Conservation (phyloP, 64 coral and sea anemone genomes). For the Montipora foliosa region DNA sequence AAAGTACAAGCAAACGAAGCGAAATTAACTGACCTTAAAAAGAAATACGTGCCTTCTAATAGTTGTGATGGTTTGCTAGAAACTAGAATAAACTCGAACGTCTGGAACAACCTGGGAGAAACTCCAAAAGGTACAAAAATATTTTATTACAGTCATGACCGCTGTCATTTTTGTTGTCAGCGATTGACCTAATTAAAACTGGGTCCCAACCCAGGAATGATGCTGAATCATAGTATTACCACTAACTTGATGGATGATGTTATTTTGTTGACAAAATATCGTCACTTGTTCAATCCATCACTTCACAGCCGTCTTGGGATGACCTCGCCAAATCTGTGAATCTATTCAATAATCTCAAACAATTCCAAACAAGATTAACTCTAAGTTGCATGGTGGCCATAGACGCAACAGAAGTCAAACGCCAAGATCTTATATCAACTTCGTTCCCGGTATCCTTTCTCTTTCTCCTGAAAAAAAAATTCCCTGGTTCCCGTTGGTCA, state of each 20-base stretch:
- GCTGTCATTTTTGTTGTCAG: not conserved
- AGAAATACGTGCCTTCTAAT: too few relatives aligned
- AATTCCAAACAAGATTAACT: not conserved
- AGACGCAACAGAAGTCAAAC: not conserved
- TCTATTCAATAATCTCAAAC: not conserved
- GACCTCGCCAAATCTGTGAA: constrained; percentile 4
- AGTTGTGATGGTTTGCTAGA: constrained; percentile 4
- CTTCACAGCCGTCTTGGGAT: not conserved
- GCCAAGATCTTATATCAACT: not conserved
- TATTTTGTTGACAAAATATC: not conserved
- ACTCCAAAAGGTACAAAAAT: not conserved
- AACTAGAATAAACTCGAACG: constrained; percentile 2
- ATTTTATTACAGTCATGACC: not conserved
- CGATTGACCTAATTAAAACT: not conserved
- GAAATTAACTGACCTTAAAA: not conserved
- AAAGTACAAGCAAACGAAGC: not conserved
- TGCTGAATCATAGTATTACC: not conserved
- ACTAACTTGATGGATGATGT: not conserved
- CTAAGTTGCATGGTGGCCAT: not conserved
- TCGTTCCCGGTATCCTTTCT: too few relatives aligned
- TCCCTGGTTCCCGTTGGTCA: too few relatives aligned
- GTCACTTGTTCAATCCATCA: not conserved
- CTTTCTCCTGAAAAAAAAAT: too few relatives aligned
- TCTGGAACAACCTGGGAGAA: constrained; percentile 2
- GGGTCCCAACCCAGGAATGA: not conserved